These are phyloP conservation scores for Limnephilus auricula DNA, from an alignment of 2,888 invertebrate genomes.

Conservation along the genomic window DNA sequence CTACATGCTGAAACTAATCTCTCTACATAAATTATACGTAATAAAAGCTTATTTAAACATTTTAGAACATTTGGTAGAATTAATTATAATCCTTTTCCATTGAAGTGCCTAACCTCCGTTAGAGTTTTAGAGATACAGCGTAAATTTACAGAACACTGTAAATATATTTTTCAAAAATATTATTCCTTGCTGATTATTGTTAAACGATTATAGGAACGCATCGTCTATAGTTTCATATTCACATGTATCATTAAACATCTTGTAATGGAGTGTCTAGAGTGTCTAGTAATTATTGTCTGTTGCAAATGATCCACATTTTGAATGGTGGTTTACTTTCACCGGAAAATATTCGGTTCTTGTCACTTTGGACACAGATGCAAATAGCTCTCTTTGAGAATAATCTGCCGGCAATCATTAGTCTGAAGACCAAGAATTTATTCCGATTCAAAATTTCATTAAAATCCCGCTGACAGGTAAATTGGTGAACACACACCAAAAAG, in stretches of 20 bases:
- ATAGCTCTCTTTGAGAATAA: background rate
- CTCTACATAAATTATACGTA: too few species aligned
- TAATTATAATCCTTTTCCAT: too few species aligned
- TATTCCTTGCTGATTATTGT: too few species aligned
- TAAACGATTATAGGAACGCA: too few species aligned
- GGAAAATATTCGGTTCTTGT: background rate
- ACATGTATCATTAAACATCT: slow-evolving; percentile 19
- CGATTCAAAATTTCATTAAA: background rate
- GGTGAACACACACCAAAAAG: background rate
- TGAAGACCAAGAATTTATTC: background rate
- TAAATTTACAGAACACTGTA: too few species aligned
- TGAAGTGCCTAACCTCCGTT: too few species aligned
- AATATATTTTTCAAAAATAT: too few species aligned
- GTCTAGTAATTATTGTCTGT: slow-evolving; percentile 21
- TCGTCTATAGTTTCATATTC: background rate
- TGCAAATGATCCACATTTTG: slow-evolving; percentile 34
- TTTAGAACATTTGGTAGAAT: too few species aligned
- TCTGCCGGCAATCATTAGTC: slow-evolving; percentile 15
- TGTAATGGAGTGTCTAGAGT: slow-evolving; percentile 19
- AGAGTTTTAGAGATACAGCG: too few species aligned
- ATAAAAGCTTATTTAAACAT: too few species aligned
- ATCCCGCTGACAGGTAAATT: background rate
- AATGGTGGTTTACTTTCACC: slow-evolving; percentile 26
- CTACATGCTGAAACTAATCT: too few species aligned
- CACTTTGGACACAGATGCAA: background rate